These are phyloP conservation scores for Drosophila mimica DNA, from an alignment of 2,888 invertebrate species.

Conservation along the genomic window DNA sequence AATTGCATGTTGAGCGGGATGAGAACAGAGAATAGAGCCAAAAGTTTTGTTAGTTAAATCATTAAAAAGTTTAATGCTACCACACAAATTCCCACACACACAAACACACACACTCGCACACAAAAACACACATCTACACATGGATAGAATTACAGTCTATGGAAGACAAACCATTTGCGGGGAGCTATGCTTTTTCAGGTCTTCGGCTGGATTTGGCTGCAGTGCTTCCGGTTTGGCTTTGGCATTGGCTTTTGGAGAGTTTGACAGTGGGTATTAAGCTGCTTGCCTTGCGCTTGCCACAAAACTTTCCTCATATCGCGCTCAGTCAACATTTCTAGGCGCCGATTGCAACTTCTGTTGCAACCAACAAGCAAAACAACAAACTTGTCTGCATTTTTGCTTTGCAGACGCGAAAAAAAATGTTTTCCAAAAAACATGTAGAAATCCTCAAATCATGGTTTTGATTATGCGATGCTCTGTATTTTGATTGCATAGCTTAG, in stretches of 20 bases:
- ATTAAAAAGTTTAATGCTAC: conserved; percentile 83
- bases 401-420: conserved; percentile 12
- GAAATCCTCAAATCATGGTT: no score
- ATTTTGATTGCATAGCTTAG: not conserved
- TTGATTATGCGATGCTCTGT: not conserved
- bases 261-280: conserved; percentile 42
- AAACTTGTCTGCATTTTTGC: conserved; percentile 36
- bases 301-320: conserved; percentile 69
- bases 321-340: conserved; percentile 47
- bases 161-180: conserved; percentile 7
- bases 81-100: conserved; percentile 53
- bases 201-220: conserved; percentile 33
- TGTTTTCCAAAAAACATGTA: not conserved
- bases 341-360: conserved; percentile 32
- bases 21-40: conserved; percentile 78
- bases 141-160: not conserved
- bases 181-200: conserved; percentile 10
- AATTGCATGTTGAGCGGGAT: conserved; percentile 67
- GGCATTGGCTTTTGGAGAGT: conserved; percentile 28
- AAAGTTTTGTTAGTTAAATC: conserved; percentile 84
- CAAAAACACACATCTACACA: conserved; percentile 15
- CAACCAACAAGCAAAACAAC: conserved; percentile 16
- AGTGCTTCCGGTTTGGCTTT: conserved; percentile 42
- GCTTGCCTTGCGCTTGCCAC: conserved; percentile 31
- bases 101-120: not conserved